A percentile compares a stretch with the other conserved stretches of the same genome.
Conservation (phyloP, 1,140 invertebrate genomes). For the Cyrtorhinus lividipennis region DNA sequence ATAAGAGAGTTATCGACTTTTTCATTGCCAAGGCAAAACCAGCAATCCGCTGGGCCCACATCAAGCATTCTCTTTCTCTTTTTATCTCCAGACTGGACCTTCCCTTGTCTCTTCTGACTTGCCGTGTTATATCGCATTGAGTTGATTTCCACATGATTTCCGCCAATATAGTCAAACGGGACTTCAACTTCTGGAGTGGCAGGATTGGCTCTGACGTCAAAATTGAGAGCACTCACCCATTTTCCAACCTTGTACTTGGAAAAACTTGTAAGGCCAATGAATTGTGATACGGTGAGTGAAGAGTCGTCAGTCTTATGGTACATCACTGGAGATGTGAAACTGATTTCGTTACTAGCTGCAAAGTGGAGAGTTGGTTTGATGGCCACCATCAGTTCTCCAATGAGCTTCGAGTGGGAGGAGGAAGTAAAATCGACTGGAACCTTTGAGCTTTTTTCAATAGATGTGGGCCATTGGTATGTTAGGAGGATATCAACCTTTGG, state of each 20-base stretch:
- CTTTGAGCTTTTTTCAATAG: not conserved
- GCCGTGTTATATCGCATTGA: not conserved
- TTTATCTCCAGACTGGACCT: not conserved
- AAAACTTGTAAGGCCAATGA: not conserved
- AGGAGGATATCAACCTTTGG: not conserved
- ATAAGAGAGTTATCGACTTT: not conserved
- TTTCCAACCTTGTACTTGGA: not conserved
- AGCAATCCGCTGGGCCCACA: not conserved
- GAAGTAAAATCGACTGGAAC: not conserved
- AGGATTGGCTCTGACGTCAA: not conserved
- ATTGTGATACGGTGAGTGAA: not conserved
- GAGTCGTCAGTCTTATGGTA: not conserved
- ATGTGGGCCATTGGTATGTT: not conserved
- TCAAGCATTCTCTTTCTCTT: not conserved
- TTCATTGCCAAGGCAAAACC: not conserved
- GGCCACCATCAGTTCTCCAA: not conserved
- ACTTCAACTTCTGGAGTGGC: not conserved
- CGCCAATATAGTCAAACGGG: not conserved
- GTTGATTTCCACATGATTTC: not conserved
- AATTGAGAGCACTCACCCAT: not conserved
- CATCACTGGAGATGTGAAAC: not conserved
- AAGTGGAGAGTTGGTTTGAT: not conserved
- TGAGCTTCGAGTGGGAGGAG: not conserved
- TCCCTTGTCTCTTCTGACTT: not conserved
- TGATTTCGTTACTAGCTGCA: not conserved